A percentile compares a stretch with the other conserved stretches of the same genome.
phyloP scores from a whole-genome alignment of 92 coral and sea anemone genomes.

The Virgularia gustaviana region DNA sequence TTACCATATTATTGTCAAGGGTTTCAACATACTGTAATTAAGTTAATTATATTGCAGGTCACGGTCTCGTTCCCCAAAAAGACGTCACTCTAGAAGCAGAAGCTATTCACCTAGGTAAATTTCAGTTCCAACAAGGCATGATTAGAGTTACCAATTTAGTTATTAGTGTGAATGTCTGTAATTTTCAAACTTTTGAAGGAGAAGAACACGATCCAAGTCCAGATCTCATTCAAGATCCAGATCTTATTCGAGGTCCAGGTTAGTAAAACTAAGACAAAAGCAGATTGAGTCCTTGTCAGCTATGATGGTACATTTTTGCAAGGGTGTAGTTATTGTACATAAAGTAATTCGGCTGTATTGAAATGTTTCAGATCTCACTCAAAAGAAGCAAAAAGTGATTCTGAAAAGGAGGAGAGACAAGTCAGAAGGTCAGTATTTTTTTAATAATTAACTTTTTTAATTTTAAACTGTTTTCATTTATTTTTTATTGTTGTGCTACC shows the following conservation, averaged over 20 bases:
- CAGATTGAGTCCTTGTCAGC: no score
- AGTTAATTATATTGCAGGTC: slow-evolving; percentile 71
- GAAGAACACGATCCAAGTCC: slow-evolving; percentile 4
- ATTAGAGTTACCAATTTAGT: neutral
- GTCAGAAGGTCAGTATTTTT: neutral
- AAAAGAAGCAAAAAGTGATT: slow-evolving; percentile 12
- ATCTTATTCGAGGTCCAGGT: slow-evolving; percentile 4
- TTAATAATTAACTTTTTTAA: no score
- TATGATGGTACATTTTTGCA: no score
- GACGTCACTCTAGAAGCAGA: slow-evolving; percentile 54
- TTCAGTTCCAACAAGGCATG: neutral
- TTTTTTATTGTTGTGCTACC: no score
- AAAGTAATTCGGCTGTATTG: no score
- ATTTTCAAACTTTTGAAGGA: neutral
- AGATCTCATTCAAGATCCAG: neutral
- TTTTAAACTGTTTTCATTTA: no score
- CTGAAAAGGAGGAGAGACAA: slow-evolving; percentile 7
- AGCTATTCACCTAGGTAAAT: slow-evolving; percentile 75
- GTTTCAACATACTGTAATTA: no score
- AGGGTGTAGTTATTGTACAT: no score
- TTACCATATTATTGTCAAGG: no score
- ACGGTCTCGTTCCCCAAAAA: slow-evolving; percentile 73
- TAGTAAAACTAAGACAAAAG: no score
- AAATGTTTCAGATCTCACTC: slow-evolving; percentile 3
- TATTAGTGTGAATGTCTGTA: neutral